Percentiles rank a stretch among this genome's conserved stretches.
phyloP scores from a whole-genome alignment of 2,797 vertebrate genomes.

The Scarus forsteni region DNA sequence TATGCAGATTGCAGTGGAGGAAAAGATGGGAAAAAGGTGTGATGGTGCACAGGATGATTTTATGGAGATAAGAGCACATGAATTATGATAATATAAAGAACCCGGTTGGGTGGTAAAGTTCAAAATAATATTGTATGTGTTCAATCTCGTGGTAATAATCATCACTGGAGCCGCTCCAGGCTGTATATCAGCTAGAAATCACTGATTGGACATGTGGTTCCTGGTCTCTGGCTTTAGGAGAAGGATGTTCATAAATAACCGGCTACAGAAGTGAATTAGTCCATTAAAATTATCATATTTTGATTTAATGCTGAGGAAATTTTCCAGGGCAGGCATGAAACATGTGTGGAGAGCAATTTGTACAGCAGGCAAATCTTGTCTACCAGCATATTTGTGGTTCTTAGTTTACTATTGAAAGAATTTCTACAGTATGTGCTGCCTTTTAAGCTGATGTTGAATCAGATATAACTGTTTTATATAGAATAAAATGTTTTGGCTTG shows the following conservation, averaged over 20 bases:
- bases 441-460: conserved; percentile 2
- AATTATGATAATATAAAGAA: conserved; percentile 54
- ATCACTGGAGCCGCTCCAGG: conserved; percentile 40
- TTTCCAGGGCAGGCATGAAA: conserved; percentile 12
- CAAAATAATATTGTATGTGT: conserved; percentile 61
- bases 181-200: conserved; percentile 44
- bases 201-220: conserved; percentile 36
- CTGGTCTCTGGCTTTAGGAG: conserved; percentile 33
- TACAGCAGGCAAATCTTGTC: not conserved
- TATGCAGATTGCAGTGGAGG: conserved; percentile 18
- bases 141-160: conserved; percentile 52
- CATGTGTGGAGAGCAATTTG: not conserved
- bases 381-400: conserved; percentile 26
- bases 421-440: conserved; percentile 17
- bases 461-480: not conserved
- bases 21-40: conserved; percentile 7
- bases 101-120: conserved; percentile 45
- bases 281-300: conserved; percentile 46
- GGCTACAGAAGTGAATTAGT: conserved; percentile 28
- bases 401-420: conserved; percentile 16
- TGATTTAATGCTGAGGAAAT: conserved; percentile 41
- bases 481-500: not conserved
- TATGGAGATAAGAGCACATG: conserved; percentile 37
- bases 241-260: conserved; percentile 55
- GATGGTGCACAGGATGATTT: conserved; percentile 37